Conservation (phyloP, 2,113 vertebrate species). For the Poeciliopsis turrubarensis region DNA sequence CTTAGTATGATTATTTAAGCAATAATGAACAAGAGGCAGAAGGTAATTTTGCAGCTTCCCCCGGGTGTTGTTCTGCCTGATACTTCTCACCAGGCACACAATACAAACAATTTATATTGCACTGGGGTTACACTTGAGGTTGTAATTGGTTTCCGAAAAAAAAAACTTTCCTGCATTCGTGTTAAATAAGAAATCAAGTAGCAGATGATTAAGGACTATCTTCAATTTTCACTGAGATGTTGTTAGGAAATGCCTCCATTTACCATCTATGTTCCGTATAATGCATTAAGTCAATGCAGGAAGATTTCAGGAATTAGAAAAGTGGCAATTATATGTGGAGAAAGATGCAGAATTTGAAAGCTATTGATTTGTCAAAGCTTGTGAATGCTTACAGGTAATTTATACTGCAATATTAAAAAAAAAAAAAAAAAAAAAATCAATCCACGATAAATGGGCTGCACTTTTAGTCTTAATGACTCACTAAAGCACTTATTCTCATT, state of each 20-base stretch:
- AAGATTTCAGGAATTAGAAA: neutral
- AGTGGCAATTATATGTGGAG: neutral
- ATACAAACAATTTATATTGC: constrained; percentile 33
- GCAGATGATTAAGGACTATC: constrained; percentile 19
- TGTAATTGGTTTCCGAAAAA: constrained; percentile 46
- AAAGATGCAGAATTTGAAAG: neutral
- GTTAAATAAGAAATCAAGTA: constrained; percentile 42
- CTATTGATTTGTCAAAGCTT: neutral
- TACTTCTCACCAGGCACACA: constrained; percentile 23
- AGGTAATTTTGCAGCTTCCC: constrained; percentile 56
- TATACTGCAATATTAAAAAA: neutral
- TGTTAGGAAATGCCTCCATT: constrained; percentile 20
- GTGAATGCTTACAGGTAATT: neutral
- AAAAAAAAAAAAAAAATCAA: no score
- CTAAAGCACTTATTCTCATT: neutral
- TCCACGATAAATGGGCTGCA: neutral
- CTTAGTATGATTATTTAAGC: constrained; percentile 49
- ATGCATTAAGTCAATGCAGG: neutral
- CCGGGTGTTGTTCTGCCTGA: constrained; percentile 41
- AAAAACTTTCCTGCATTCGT: constrained; percentile 17
- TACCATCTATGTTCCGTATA: neutral
- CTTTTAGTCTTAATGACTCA: neutral
- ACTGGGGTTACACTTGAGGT: constrained; percentile 18
- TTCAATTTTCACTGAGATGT: neutral
- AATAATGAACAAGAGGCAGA: constrained; percentile 57